These are phyloP conservation scores for Vidua macroura DNA, from an alignment of 2,113 vertebrate genomes.

Conservation along the genomic window DNA sequence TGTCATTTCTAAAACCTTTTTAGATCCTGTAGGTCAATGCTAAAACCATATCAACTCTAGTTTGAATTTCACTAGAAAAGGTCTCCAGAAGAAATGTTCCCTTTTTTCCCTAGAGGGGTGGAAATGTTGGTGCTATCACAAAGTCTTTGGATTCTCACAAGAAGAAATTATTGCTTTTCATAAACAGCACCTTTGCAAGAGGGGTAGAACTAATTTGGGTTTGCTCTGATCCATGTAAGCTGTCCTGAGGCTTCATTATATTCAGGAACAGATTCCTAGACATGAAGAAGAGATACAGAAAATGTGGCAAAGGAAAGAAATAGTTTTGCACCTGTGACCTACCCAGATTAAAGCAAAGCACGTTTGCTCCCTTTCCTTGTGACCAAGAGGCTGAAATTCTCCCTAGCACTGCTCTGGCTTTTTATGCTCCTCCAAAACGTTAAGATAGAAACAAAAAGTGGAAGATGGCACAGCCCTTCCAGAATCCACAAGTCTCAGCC, in stretches of 20 bases:
- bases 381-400: neutral
- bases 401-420: neutral
- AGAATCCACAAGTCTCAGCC: neutral
- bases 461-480: neutral
- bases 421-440: neutral
- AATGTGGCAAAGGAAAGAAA: neutral
- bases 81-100: neutral
- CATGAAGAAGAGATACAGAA: neutral
- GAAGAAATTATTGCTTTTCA: neutral
- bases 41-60: neutral
- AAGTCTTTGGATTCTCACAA: neutral
- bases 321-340: neutral
- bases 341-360: neutral
- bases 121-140: neutral
- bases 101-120: neutral
- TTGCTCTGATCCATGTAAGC: neutral
- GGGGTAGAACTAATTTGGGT: neutral
- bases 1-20: neutral
- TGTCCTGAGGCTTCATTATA: neutral
- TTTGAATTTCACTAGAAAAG: neutral
- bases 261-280: neutral
- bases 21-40: neutral
- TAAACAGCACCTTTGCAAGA: neutral
- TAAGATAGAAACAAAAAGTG: neutral
- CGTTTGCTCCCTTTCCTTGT: neutral